phyloP scores from a whole-genome alignment of 2,113 vertebrate genomes.

The Sylvicapra grimmia region DNA sequence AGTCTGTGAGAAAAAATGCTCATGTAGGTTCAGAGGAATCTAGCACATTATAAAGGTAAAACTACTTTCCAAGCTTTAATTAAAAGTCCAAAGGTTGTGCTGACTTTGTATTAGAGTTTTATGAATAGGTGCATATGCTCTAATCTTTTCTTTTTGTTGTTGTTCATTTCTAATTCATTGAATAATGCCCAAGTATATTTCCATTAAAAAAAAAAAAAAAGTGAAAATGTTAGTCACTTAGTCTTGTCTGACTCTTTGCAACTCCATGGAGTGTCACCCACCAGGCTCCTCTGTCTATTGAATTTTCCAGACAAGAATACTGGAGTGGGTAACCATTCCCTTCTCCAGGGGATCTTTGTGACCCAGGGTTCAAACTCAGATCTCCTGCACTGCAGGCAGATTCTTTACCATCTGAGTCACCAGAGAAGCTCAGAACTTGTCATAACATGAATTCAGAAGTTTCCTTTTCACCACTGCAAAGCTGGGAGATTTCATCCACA shows the following conservation, averaged over 20 bases:
- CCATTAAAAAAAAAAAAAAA: not conserved
- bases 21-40: conserved; percentile 53
- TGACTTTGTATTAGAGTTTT: not conserved
- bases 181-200: not conserved
- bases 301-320: not conserved
- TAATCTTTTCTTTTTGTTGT: not conserved
- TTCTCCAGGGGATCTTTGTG: not conserved
- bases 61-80: conserved; percentile 44
- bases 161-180: not conserved
- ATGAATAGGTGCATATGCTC: not conserved
- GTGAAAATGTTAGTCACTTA: not conserved
- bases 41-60: conserved; percentile 21
- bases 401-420: not conserved
- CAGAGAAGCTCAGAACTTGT: not conserved
- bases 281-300: not conserved
- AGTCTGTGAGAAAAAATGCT: conserved; percentile 55
- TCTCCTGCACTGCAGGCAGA: not conserved
- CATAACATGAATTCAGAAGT: conserved; percentile 14
- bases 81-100: conserved; percentile 29
- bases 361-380: not conserved
- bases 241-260: not conserved
- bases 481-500: not conserved
- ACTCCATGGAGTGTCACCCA: not conserved
- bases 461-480: not conserved
- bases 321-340: not conserved